A percentile compares a stretch with the other conserved stretches of the same genome.
These are phyloP conservation scores for Cepaea nemoralis DNA, from an alignment of 1,140 invertebrate species.

Conservation along the genomic window DNA sequence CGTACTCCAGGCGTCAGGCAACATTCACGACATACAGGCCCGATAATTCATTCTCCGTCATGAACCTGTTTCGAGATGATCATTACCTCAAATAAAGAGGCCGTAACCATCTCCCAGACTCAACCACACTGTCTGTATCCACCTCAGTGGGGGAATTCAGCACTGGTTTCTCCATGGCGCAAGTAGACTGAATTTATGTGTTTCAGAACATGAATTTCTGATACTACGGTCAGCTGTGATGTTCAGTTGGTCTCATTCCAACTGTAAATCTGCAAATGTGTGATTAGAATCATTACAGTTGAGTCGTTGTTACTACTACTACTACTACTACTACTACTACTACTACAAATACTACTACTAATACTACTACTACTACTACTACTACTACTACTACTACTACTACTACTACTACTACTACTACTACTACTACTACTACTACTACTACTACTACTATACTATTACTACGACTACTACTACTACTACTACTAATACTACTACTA, in stretches of 20 bases:
- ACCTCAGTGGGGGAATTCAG: neutral
- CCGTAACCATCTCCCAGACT: constrained; percentile 62
- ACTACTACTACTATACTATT: too few relatives aligned
- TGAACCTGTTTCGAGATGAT: constrained; percentile 55
- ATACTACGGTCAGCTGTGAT: neutral
- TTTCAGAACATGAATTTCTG: neutral
- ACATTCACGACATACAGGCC: constrained; percentile 68
- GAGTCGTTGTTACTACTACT: constrained; percentile 1
- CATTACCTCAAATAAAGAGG: constrained; percentile 63
- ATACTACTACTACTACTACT: too few relatives aligned
- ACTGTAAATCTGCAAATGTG: neutral
- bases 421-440: constrained; percentile 30
- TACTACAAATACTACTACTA: too few relatives aligned
- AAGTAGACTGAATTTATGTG: neutral
- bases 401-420: constrained; percentile 29
- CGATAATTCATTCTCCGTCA: constrained; percentile 67
- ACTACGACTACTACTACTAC: too few relatives aligned
- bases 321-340: constrained; percentile 14
- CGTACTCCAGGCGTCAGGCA: constrained; percentile 64
- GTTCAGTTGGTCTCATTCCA: neutral
- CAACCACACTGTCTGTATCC: constrained; percentile 51
- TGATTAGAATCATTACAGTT: neutral
- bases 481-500: too few relatives aligned
- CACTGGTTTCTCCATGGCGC: too few relatives aligned
- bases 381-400: constrained; percentile 27